Percentiles rank a stretch among this genome's conserved stretches.
These are phyloP conservation scores for Oopsacas minuta DNA, from an alignment of 37 sponge, comb jelly and placozoan species.

Conservation along the genomic window DNA sequence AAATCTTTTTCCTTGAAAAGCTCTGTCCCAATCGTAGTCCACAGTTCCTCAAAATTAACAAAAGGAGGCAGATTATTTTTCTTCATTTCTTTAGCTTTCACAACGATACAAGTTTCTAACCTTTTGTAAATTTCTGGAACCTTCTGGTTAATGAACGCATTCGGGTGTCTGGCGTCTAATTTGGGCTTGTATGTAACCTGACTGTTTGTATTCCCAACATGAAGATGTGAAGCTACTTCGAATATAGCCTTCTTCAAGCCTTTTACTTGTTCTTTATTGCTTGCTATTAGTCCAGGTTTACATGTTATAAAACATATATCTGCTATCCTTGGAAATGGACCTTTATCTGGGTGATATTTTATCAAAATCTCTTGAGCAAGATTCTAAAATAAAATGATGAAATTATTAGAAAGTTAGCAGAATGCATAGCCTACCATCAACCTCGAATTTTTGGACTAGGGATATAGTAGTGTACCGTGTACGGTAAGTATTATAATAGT, in stretches of 20 bases:
- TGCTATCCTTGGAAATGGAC: conserved; percentile 1
- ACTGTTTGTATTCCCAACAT: not conserved
- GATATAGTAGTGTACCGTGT: no score
- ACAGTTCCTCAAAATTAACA: not conserved
- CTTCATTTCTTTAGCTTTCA: not conserved
- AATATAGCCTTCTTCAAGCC: not conserved
- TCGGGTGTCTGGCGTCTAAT: not conserved
- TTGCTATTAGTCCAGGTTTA: not conserved
- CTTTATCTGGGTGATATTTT: conserved; percentile 13
- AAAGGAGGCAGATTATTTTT: not conserved
- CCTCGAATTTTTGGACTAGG: no score
- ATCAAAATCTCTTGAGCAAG: not conserved
- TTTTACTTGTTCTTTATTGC: conserved; percentile 10
- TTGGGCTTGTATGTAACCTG: not conserved
- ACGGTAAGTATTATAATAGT: no score
- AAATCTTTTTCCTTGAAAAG: not conserved
- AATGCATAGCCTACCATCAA: no score
- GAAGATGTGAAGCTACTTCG: conserved; percentile 10
- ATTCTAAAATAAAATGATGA: no score
- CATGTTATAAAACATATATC: conserved; percentile 12
- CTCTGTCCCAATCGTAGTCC: not conserved
- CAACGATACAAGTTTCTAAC: not conserved
- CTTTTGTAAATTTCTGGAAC: not conserved
- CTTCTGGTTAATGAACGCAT: conserved; percentile 9
- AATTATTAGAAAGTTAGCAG: no score